phyloP scores from a whole-genome alignment of 2,888 invertebrate genomes.

The Penaeus monodon region DNA sequence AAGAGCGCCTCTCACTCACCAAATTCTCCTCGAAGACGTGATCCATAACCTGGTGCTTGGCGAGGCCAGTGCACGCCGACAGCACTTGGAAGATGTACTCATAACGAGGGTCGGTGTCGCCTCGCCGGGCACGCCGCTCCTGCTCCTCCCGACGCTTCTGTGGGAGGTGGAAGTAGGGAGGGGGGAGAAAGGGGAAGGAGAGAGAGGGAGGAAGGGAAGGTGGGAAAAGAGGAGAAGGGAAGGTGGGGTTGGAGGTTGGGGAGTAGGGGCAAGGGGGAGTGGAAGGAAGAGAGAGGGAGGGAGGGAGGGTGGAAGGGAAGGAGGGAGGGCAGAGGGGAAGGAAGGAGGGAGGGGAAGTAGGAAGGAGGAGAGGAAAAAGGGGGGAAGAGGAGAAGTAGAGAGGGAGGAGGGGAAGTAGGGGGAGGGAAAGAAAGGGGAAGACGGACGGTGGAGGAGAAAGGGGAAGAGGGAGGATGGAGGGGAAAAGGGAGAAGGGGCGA shows the following conservation, averaged over 20 bases:
- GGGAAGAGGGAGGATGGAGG: constrained; percentile 2
- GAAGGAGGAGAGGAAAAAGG: neutral
- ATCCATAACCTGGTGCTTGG: constrained; percentile 88
- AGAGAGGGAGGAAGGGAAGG: neutral
- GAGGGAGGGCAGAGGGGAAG: neutral
- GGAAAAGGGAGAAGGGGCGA: neutral
- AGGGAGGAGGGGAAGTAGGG: too few relatives aligned
- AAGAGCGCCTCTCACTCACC: constrained; percentile 72
- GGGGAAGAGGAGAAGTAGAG: too few relatives aligned
- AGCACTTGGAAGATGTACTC: constrained; percentile 88
- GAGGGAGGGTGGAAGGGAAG: neutral
- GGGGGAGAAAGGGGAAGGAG: neutral
- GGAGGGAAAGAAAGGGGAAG: neutral
- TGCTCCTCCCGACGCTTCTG: constrained; percentile 80
- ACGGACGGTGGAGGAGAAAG: neutral
- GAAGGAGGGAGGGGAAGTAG: neutral
- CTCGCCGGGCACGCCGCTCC: constrained; percentile 64
- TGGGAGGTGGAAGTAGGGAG: neutral
- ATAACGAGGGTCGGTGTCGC: constrained; percentile 85
- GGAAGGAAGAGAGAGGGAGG: too few relatives aligned
- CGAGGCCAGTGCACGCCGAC: constrained; percentile 76
- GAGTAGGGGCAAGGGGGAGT: neutral
- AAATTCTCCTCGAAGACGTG: constrained; percentile 91
- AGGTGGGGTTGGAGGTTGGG: neutral
- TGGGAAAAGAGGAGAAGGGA: neutral